These are phyloP conservation scores for Tetragonisca angustula DNA, from an alignment of 2,888 invertebrate genomes.

Conservation along the genomic window DNA sequence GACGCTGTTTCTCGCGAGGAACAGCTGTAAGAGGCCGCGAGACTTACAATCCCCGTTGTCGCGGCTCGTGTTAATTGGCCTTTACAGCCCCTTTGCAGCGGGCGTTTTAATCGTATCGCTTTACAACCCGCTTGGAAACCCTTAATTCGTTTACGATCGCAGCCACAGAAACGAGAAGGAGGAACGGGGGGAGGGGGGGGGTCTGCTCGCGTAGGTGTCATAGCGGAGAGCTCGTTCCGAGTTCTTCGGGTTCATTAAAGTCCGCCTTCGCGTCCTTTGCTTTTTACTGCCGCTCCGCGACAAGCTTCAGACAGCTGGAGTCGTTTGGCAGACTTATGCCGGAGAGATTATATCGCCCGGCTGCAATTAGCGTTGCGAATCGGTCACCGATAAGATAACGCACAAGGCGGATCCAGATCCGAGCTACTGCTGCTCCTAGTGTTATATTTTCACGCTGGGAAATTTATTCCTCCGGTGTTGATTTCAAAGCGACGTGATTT, in stretches of 20 bases:
- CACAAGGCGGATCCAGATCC: background rate
- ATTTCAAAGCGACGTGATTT: background rate
- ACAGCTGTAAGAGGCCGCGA: background rate
- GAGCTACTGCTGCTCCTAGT: background rate
- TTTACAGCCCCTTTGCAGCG: conserved; percentile 70
- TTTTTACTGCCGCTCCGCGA: conserved; percentile 9
- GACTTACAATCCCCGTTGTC: conserved; percentile 76
- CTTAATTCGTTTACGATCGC: conserved; percentile 78
- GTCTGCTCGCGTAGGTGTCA: conserved; percentile 31
- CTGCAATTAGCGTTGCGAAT: conserved; percentile 10
- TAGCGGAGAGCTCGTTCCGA: conserved; percentile 55
- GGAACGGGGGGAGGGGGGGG: conserved; percentile 1
- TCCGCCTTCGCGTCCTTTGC: conserved; percentile 38
- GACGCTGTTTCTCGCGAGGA: background rate
- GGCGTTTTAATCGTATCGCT: conserved; percentile 78
- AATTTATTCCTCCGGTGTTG: background rate
- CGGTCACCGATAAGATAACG: conserved; percentile 6
- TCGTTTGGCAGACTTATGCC: background rate
- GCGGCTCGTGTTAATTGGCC: conserved; percentile 79
- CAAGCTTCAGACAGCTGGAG: conserved; percentile 2
- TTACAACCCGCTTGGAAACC: conserved; percentile 76
- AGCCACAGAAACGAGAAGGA: conserved; percentile 18
- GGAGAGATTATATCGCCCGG: background rate
- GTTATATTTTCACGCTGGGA: too few relatives aligned
- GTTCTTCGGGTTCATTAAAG: conserved; percentile 55